Evolutionary conservation across 2,797 vertebrate genomes (phyloP).

Genomic region (Sphenodon punctatus): DNA sequence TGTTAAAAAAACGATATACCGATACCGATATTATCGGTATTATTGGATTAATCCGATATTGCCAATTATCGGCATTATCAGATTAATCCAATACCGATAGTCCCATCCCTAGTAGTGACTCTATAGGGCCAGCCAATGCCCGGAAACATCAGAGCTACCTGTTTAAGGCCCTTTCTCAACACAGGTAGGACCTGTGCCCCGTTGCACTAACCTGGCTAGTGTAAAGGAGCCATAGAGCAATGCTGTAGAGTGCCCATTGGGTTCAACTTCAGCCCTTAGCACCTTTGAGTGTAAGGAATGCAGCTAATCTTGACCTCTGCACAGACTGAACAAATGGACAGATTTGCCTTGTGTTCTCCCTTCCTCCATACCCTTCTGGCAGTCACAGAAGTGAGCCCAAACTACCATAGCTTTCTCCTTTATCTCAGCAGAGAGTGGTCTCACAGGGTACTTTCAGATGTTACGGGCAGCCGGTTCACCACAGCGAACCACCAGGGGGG

Average conservation of each 20-base stretch:
- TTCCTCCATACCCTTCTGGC: not conserved
- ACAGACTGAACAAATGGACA: not conserved
- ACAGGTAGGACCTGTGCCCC: too few relatives aligned
- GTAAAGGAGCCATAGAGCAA: not conserved
- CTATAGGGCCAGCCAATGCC: too few relatives aligned
- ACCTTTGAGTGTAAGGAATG: not conserved
- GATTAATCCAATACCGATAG: too few relatives aligned
- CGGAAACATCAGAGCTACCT: not conserved
- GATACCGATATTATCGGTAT: too few relatives aligned
- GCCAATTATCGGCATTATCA: too few relatives aligned
- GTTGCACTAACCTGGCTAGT: not conserved
- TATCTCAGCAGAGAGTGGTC: too few relatives aligned
- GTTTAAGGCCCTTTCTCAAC: not conserved
- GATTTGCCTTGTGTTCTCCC: not conserved
- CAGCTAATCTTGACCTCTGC: not conserved
- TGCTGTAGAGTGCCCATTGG: not conserved
- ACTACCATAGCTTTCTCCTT: not conserved
- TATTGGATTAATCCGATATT: too few relatives aligned
- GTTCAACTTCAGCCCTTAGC: not conserved
- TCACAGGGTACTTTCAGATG: too few relatives aligned
- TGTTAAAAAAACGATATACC: too few relatives aligned
- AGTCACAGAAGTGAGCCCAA: not conserved
- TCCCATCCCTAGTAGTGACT: too few relatives aligned
- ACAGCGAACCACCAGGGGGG: too few relatives aligned
- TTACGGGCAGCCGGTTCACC: too few relatives aligned